Percentiles rank a stretch among this genome's conserved stretches.
phyloP scores from a whole-genome alignment of 2,888 invertebrate genomes.

The Polymixis flavicincta region DNA sequence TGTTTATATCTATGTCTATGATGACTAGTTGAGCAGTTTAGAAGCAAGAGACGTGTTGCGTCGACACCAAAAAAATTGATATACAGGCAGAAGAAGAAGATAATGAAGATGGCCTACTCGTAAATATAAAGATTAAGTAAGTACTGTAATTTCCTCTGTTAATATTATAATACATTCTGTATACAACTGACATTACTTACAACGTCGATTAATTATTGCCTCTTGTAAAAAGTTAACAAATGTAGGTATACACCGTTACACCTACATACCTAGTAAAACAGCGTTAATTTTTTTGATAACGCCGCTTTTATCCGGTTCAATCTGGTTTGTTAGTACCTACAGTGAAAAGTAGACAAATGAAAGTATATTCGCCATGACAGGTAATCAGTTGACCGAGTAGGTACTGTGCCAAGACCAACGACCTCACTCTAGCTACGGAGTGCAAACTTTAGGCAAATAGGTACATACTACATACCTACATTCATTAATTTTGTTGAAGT shows the following conservation, averaged over 20 bases:
- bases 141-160: too few relatives aligned
- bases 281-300: constrained; percentile 33
- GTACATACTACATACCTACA: background rate
- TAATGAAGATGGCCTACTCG: background rate
- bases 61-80: too few relatives aligned
- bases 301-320: constrained; percentile 34
- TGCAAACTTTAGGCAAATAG: constrained; percentile 37
- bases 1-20: too few relatives aligned
- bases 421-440: constrained; percentile 39
- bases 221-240: constrained; percentile 32
- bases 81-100: background rate
- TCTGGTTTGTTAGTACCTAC: constrained; percentile 40
- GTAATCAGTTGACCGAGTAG: constrained; percentile 57
- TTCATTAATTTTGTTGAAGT: constrained; percentile 6
- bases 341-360: constrained; percentile 58
- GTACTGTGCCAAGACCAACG: constrained; percentile 56
- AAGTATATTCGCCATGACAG: constrained; percentile 57
- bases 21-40: background rate
- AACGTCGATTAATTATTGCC: constrained; percentile 42
- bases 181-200: constrained; percentile 20
- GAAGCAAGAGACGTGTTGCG: too few relatives aligned
- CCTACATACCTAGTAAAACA: constrained; percentile 15
- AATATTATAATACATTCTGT: constrained; percentile 18
- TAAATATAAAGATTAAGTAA: background rate
- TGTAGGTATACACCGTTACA: constrained; percentile 45